A percentile compares a stretch with the other conserved stretches of the same genome.
Conservation (phyloP, 2,888 invertebrate species). For the Pristionchus japonicus region DNA sequence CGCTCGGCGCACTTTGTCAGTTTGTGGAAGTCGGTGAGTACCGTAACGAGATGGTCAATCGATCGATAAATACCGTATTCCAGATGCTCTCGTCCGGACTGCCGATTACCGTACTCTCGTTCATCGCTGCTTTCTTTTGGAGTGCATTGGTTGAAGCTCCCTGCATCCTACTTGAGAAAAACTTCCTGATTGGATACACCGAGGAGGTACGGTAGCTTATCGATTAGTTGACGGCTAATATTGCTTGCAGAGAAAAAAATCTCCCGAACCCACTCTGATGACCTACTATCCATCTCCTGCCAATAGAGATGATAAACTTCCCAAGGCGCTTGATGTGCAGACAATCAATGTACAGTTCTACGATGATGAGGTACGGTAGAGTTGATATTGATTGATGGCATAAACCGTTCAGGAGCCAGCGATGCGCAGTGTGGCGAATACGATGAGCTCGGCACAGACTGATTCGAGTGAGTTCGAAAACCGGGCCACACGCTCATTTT, state of each 20-base stretch:
- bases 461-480: not conserved
- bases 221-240: not conserved
- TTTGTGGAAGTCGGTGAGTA: conserved; percentile 18
- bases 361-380: conserved; percentile 22
- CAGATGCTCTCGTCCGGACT: conserved; percentile 36
- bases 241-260: not conserved
- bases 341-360: conserved; percentile 34
- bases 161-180: not conserved
- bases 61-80: not conserved
- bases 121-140: conserved; percentile 24
- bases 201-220: not conserved
- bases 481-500: no score
- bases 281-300: conserved; percentile 20
- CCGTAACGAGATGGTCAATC: not conserved
- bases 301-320: conserved; percentile 4
- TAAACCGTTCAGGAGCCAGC: not conserved
- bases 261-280: not conserved
- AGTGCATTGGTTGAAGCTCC: conserved; percentile 3
- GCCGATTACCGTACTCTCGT: conserved; percentile 5
- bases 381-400: not conserved
- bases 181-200: not conserved
- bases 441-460: conserved; percentile 9
- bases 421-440: conserved; percentile 25
- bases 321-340: not conserved
- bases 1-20: conserved; percentile 30